These are phyloP conservation scores for Neoniphon sammara DNA, from an alignment of 2,797 vertebrate species.

Conservation along the genomic window DNA sequence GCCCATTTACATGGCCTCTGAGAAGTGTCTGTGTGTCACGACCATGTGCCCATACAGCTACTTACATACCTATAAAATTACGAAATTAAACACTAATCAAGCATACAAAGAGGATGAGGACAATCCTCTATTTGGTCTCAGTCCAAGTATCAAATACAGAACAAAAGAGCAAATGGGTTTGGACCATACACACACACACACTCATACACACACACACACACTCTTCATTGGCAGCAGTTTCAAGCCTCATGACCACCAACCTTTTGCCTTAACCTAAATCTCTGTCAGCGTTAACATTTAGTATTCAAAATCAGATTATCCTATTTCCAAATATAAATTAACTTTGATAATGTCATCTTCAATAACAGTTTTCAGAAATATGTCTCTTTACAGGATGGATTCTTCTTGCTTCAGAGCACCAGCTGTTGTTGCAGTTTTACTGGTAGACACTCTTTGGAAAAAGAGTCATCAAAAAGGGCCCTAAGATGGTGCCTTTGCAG, in stretches of 20 bases:
- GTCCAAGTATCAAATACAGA: conserved; percentile 63
- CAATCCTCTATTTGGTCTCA: conserved; percentile 78
- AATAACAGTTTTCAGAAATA: conserved; percentile 48
- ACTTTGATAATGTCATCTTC: conserved; percentile 53
- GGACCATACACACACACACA: conserved; percentile 6
- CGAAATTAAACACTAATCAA: conserved; percentile 46
- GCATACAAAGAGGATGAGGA: conserved; percentile 53
- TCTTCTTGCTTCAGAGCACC: conserved; percentile 45
- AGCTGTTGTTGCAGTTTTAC: conserved; percentile 19
- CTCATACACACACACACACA: conserved; percentile 24
- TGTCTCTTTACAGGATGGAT: conserved; percentile 54
- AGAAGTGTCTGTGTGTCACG: conserved; percentile 55
- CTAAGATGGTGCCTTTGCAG: not conserved
- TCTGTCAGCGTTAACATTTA: conserved; percentile 58
- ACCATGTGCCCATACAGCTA: conserved; percentile 26
- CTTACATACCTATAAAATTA: conserved; percentile 47
- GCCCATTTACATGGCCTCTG: not conserved
- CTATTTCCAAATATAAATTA: conserved; percentile 78
- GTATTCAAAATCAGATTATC: conserved; percentile 50
- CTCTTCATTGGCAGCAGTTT: conserved; percentile 71
- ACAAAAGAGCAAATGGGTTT: conserved; percentile 57
- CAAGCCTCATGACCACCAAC: conserved; percentile 63
- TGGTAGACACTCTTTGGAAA: conserved; percentile 22
- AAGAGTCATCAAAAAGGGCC: conserved; percentile 31
- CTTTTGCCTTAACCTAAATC: conserved; percentile 57